Conservation (phyloP, 2,888 invertebrate species). For the Sesia apiformis region DNA sequence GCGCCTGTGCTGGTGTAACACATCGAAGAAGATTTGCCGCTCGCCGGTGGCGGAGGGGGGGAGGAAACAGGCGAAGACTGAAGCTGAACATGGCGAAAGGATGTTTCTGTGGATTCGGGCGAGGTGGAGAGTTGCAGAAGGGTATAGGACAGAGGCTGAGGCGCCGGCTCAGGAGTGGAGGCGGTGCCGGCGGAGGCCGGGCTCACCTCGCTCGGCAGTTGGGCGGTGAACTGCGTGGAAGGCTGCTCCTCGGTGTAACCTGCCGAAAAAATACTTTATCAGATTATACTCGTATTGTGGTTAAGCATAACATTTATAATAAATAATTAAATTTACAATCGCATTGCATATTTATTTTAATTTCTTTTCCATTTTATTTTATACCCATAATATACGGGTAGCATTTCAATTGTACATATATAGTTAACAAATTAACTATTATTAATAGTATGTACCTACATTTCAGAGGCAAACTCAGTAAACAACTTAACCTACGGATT, state of each 20-base stretch:
- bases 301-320: too few relatives aligned
- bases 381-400: too few relatives aligned
- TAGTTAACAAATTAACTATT: too few relatives aligned
- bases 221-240: slow-evolving; percentile 84
- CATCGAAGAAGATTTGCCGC: slow-evolving; percentile 85
- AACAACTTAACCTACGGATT: too few relatives aligned
- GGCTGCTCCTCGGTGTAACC: slow-evolving; percentile 87
- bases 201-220: slow-evolving; percentile 81
- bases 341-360: too few relatives aligned
- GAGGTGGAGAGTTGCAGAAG: slow-evolving; percentile 65
- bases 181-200: slow-evolving; percentile 70
- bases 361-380: too few relatives aligned
- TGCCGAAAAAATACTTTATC: slow-evolving; percentile 39
- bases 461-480: too few relatives aligned
- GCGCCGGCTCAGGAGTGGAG: slow-evolving; percentile 44
- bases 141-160: slow-evolving; percentile 63
- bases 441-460: too few relatives aligned
- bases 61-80: slow-evolving; percentile 61
- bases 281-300: background rate
- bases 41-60: slow-evolving; percentile 69
- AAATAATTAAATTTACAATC: too few relatives aligned
- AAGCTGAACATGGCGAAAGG: slow-evolving; percentile 62
- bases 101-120: slow-evolving; percentile 42
- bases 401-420: too few relatives aligned
- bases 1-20: slow-evolving; percentile 90